Conservation (phyloP, 2,797 vertebrate species). For the Pangasius mekongensis region DNA sequence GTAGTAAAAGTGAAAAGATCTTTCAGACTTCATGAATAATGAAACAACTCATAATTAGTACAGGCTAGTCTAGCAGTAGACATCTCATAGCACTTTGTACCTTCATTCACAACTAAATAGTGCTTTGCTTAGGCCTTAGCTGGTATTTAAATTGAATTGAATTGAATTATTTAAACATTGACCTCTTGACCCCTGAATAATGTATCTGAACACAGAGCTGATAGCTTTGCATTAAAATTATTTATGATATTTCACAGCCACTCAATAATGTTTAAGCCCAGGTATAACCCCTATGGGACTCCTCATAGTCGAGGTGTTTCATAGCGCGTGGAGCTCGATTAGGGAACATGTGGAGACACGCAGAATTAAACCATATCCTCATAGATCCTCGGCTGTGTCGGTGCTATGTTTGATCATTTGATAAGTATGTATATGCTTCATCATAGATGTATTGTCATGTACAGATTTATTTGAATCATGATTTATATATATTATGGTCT, state of each 20-base stretch:
- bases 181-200: neutral
- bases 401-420: conserved; percentile 73
- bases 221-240: no score
- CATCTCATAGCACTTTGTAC: neutral
- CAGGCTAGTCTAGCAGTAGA: neutral
- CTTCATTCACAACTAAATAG: neutral
- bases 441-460: conserved; percentile 79
- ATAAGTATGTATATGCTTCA: conserved; percentile 76
- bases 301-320: neutral
- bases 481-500: conserved; percentile 70
- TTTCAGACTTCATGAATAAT: neutral
- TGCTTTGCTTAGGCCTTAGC: neutral
- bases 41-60: neutral
- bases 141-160: no score
- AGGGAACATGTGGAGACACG: neutral
- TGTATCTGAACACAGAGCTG: neutral
- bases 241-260: neutral
- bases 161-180: neutral
- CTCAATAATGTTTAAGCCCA: neutral
- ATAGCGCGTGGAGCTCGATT: neutral
- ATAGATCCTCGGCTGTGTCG: conserved; percentile 54
- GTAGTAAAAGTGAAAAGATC: neutral
- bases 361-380: conserved; percentile 19
- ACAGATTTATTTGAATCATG: conserved; percentile 78
- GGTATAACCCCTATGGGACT: neutral